Evolutionary conservation across 2,888 invertebrate genomes (phyloP), one percentile per base, ranked within the genome.

Genomic region (Calliphora vomitoria): DNA sequence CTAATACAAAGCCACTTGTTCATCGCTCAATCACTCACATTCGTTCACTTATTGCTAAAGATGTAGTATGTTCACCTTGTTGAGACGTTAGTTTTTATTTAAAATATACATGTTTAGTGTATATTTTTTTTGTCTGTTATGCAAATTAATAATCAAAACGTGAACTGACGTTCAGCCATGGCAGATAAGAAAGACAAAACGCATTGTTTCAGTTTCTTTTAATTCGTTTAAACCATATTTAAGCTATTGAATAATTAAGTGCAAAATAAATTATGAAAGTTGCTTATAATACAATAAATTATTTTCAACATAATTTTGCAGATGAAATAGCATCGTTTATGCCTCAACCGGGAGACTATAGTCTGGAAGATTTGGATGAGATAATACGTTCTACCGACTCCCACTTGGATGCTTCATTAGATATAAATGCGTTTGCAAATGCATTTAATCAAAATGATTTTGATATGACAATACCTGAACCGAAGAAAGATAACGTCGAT

Each of bases 301-400:
- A 64, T n/a, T 47, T 69, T 8, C 35, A 31, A n/a, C 15, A 50
- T 50, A 10, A 53, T 69, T 18, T 89, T 91, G 4, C 81, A 92
- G 92, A 91, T 90, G 92, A 92, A 78, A 85, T 92, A 60, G 89
- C 92, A 88, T 90, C 91, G 68, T 89, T 90, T 76, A 89, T 91
- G 76, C 90, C 91, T 62, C 89, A 90, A 62, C 89, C 91, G 0
- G 90, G 89, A 50, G 91, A 91, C 60, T 92, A 91, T 78, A 90
- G 90, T 55, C 89, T 92, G 3, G 90, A 91, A 87, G 91, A 91
- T 85, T 89, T 92, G 72, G 92, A 93, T 44, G 93, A 93, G 50
- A 92, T 92, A 74, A 89, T 92, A 74, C 90, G 91, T 55, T 90
- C 91, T 18, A 91, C 92, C 11, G 91, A 91, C 74, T 90, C 91